Evolutionary conservation across 1,140 invertebrate species (phyloP), one percentile per base, ranked within the genome.

Genomic region (Drosophila baimaii): DNA sequence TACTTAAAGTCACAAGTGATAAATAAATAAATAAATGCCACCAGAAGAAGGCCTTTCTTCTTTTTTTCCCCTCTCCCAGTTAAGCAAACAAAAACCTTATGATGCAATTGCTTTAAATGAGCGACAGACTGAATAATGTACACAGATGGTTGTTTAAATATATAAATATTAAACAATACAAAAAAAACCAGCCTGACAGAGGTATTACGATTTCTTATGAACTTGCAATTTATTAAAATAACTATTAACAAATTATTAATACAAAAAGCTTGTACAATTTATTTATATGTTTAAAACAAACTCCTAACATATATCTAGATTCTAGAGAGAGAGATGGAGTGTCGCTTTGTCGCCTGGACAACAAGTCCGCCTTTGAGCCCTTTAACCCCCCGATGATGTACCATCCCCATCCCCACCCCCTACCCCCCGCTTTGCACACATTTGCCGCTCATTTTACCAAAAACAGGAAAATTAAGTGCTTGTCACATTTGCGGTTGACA

Each of bases 401-500:
- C n/a, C n/a, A n/a, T n/a, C n/a, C 3, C 17, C 1, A n/a, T 4
- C 25, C 1, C 0, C 4, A 0, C 23, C 5, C n/a, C n/a, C 7
- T 1, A 5, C 17, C 5, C 4, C 4, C 19, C 10, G 0, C 10
- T 10, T 2, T 9, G 15, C 23, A 43, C 8, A 8, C 23, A 33
- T 77, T 83, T 79, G 65, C 63, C 81, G 43, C 70, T 63, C 81
- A 70, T 64, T 84, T 84, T 84, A 77, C 81, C 31, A n/a, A 58
- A 77, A 85, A 79, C 73, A 77, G 75, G 82, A 86, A 81, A 86
- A 86, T 86, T 79, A 79, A 79, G 82, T 86, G 78, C 82, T 86
- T 86, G 82, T 86, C 82, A 81, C 75, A 81, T 81, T 86, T 86
- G 78, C 78, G 82, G 82, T 79, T 80, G 82, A 86, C 75, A 79